Base-by-base conservation (phyloP, 1,140 invertebrate genomes). In the Psix sp. region DNA sequence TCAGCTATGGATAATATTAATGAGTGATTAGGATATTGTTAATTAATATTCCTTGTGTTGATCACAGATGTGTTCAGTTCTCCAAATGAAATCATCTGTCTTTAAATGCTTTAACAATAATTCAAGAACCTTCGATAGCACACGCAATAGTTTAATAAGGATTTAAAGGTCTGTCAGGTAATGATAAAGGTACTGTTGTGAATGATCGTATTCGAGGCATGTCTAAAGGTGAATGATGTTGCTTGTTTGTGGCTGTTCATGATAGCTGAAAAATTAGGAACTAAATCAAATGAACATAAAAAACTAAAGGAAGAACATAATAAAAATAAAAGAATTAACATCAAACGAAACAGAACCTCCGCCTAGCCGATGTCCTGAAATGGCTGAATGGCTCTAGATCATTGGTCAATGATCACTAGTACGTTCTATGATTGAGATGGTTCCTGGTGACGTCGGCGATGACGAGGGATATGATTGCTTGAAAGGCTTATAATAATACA, bases 401-500 rank as follows among this genome's bases (percentile, higher is more conserved):
- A n/a, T n/a, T n/a, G n/a, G n/a, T n/a, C n/a, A n/a, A n/a, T n/a
- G n/a, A n/a, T n/a, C n/a, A n/a, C n/a, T n/a, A 35, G 35, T 26
- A 26, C 52, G 43, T 20, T 24, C 35, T 14, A 57, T 46, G 40
- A 17, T 29, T 43, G 21, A 24, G 3, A 7, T 24, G 3, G 3
- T 35, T 13, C 33, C 33, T 35, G 13, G 13, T 35, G 33, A 11
- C 33, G 13, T 5, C 21, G 7, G 52, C 59, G 40, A 54, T 52
- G 60, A 14, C 54, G 57, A n/a, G 57, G 46, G 6, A 43, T 35
- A 70, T 70, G 66, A 63, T 72, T n/a, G 60, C 39, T 52, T 57
- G 49, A 51, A 24, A 24, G 3, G 7, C 7, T 24, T 24, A 4
- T 24, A 7, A 24, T n/a, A n/a, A n/a, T n/a, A n/a, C n/a, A n/a